These are phyloP conservation scores for Oryzias curvinotus DNA, from an alignment of 2,113 vertebrate species.

Conservation along the genomic window DNA sequence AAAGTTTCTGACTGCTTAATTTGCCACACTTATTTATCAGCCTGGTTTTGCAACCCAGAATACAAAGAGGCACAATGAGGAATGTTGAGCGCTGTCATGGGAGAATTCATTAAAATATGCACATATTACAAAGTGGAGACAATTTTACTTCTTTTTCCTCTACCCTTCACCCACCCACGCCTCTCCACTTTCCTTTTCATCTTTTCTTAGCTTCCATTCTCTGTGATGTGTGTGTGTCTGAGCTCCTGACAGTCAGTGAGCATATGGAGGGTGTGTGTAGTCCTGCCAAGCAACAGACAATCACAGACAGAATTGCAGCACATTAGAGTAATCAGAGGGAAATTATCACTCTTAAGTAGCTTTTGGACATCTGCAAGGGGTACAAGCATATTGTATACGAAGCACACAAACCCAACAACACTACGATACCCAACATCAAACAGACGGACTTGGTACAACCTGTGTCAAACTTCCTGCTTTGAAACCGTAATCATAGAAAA, in stretches of 20 bases:
- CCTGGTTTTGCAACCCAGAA: slow-evolving; percentile 48
- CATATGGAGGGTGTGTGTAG: slow-evolving; percentile 66
- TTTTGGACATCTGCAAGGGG: slow-evolving; percentile 63
- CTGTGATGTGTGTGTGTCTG: slow-evolving; percentile 39
- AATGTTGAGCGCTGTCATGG: slow-evolving; percentile 49
- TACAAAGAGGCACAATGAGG: slow-evolving; percentile 49
- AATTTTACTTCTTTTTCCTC: slow-evolving; percentile 31
- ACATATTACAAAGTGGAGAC: slow-evolving; percentile 65
- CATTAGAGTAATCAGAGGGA: slow-evolving; percentile 67
- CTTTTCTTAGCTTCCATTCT: slow-evolving; percentile 37
- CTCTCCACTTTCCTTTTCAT: slow-evolving; percentile 51
- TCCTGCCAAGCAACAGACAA: slow-evolving; percentile 60
- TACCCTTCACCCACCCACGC: slow-evolving; percentile 7
- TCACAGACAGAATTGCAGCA: slow-evolving; percentile 52
- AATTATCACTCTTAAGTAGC: slow-evolving; percentile 67
- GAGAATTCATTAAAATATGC: slow-evolving; percentile 63
- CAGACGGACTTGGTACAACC: slow-evolving; percentile 59
- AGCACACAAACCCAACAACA: slow-evolving; percentile 7
- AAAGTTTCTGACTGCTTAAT: slow-evolving; percentile 64
- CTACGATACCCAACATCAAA: slow-evolving; percentile 53
- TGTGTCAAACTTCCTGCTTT: slow-evolving; percentile 40
- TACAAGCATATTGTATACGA: slow-evolving; percentile 25
- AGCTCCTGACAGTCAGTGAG: slow-evolving; percentile 48
- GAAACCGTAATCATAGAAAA: slow-evolving; percentile 48
- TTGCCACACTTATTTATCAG: slow-evolving; percentile 66